Evolutionary conservation across 2,797 vertebrate species (phyloP).

Genomic region (Gallirallus australis): DNA sequence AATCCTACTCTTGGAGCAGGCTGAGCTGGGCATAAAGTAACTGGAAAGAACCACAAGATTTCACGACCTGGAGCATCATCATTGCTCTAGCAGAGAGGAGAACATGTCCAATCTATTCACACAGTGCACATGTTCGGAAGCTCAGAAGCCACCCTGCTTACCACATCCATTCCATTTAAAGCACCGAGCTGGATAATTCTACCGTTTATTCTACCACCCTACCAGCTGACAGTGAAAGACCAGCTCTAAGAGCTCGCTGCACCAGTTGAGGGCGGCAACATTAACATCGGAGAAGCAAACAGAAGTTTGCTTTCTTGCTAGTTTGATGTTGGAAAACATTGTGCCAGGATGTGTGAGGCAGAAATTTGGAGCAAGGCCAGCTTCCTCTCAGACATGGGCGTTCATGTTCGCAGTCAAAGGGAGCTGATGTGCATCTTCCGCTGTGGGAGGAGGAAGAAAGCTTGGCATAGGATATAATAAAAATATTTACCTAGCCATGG

Average conservation of each 20-base stretch:
- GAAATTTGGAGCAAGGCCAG: not conserved
- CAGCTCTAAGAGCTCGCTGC: not conserved
- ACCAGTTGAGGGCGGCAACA: not conserved
- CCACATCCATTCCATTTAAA: not conserved
- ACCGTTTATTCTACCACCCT: not conserved
- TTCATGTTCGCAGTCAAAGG: not conserved
- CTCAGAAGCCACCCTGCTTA: not conserved
- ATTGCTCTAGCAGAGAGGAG: not conserved
- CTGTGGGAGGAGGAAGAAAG: slow-evolving; percentile 25
- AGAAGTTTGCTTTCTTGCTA: slow-evolving; percentile 2
- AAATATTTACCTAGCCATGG: slow-evolving; percentile 63
- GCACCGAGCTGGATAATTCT: not conserved
- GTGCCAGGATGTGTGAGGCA: slow-evolving; percentile 10
- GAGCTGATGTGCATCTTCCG: not conserved
- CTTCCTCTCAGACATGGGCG: not conserved
- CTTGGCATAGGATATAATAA: slow-evolving; percentile 32
- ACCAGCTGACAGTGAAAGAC: not conserved
- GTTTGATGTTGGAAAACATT: slow-evolving; percentile 3
- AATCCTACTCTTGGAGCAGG: not conserved
- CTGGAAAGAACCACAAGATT: not conserved
- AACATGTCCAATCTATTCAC: not conserved
- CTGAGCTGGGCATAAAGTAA: not conserved
- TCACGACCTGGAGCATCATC: not conserved
- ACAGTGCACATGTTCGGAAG: not conserved
- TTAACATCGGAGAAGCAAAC: not conserved